Conservation (phyloP, 1,140 invertebrate genomes). For the Asbolus verrucosus region DNA sequence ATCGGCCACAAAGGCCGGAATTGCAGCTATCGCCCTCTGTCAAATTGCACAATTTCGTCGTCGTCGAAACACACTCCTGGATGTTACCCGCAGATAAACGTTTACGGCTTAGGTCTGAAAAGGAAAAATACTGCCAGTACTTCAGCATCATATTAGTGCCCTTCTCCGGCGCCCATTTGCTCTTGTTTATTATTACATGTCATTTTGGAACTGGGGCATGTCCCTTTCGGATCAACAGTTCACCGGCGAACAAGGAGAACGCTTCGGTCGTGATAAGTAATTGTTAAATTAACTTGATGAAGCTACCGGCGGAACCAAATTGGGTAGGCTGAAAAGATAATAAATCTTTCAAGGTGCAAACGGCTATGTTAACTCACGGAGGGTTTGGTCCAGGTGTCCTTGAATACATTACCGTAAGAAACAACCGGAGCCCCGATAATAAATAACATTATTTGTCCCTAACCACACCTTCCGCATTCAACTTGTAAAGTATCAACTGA, state of each 20-base stretch:
- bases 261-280: slow-evolving; percentile 24
- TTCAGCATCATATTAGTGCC: too few species aligned
- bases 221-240: not conserved
- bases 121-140: slow-evolving; percentile 4
- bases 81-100: slow-evolving; percentile 8
- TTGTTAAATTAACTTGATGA: slow-evolving; percentile 38
- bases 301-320: not conserved
- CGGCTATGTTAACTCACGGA: slow-evolving; percentile 18
- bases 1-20: slow-evolving; percentile 8
- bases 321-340: slow-evolving; percentile 7
- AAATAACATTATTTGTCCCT: slow-evolving; percentile 38
- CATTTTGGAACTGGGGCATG: too few species aligned
- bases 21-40: slow-evolving; percentile 17
- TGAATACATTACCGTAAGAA: slow-evolving; percentile 12
- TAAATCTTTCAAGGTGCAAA: slow-evolving; percentile 37
- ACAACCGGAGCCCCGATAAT: slow-evolving; percentile 18
- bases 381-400: slow-evolving; percentile 10
- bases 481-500: slow-evolving; percentile 38
- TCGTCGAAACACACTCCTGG: slow-evolving; percentile 1
- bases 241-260: slow-evolving; percentile 18
- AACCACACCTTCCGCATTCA: slow-evolving; percentile 31
- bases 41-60: slow-evolving; percentile 16
- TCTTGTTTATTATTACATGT: slow-evolving; percentile 5
- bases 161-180: not conserved
- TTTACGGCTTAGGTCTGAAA: not conserved